A percentile compares a stretch with the other conserved stretches of the same genome.
phyloP scores from a whole-genome alignment of 2,797 vertebrate species.

The Rhabdomys pumilio region DNA sequence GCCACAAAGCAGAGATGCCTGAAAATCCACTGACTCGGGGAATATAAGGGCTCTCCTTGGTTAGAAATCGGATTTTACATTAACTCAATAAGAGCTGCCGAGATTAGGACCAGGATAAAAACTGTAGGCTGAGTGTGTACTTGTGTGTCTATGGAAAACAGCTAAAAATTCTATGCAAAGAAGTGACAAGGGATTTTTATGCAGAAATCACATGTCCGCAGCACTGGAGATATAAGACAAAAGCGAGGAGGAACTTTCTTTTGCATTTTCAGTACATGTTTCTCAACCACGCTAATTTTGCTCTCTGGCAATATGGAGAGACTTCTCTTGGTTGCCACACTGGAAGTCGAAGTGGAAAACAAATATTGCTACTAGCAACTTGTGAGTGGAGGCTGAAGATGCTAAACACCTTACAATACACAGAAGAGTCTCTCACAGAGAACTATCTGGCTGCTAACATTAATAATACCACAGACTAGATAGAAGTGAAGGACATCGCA shows the following conservation, averaged over 20 bases:
- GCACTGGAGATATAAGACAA: not conserved
- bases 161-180: constrained; percentile 6
- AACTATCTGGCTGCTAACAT: not conserved
- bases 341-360: accelerated
- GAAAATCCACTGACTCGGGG: not conserved
- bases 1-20: not conserved
- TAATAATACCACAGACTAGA: not conserved
- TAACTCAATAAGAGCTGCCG: not conserved
- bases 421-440: not conserved
- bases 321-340: not conserved
- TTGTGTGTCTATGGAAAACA: not conserved
- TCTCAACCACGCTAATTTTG: not conserved
- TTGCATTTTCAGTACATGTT: not conserved
- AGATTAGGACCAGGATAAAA: not conserved
- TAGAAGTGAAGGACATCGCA: not conserved
- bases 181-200: not conserved
- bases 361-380: not conserved
- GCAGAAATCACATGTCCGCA: not conserved
- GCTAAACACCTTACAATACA: not conserved
- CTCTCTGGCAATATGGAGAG: not conserved
- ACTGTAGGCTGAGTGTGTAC: not conserved
- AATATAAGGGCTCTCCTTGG: not conserved
- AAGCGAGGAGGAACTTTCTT: not conserved
- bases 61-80: not conserved
- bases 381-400: not conserved